A percentile compares a stretch with the other conserved stretches of the same genome.
phyloP scores from a whole-genome alignment of 2,888 invertebrate species.

The Sarcophaga carnaria region DNA sequence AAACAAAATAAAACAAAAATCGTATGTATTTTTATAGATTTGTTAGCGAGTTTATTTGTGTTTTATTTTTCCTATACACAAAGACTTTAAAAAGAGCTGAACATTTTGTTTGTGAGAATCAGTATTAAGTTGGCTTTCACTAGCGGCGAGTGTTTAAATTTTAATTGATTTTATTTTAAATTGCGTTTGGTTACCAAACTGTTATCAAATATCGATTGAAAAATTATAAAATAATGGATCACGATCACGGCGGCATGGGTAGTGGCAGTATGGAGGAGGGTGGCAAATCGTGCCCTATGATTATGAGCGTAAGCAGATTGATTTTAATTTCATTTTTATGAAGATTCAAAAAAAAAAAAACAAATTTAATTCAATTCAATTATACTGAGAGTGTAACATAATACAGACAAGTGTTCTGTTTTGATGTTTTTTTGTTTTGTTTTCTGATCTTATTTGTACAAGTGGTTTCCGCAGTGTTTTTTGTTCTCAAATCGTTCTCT shows the following conservation, averaged over 20 bases:
- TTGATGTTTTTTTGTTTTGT: not conserved
- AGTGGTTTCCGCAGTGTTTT: not conserved
- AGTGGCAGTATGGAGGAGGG: conserved; percentile 21
- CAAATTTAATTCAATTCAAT: conserved; percentile 39
- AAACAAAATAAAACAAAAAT: not conserved
- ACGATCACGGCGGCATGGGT: conserved; percentile 67
- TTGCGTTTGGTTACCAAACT: not conserved
- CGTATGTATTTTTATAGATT: conserved; percentile 16
- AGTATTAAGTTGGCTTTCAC: conserved; percentile 64
- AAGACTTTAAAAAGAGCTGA: conserved; percentile 62
- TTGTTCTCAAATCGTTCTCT: conserved; percentile 4
- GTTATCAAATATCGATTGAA: not conserved
- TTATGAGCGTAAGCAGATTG: conserved; percentile 78
- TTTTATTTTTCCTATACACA: conserved; percentile 15
- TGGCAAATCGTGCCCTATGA: conserved; percentile 77
- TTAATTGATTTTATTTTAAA: conserved; percentile 25
- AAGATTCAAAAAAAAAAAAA: conserved; percentile 28
- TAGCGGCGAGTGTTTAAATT: conserved; percentile 48
- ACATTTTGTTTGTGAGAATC: conserved; percentile 50
- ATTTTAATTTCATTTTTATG: conserved; percentile 30
- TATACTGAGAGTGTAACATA: conserved; percentile 35
- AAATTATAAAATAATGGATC: conserved; percentile 72
- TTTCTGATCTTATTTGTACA: conserved; percentile 24
- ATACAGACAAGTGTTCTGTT: not conserved
- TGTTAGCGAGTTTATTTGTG: not conserved